These are phyloP conservation scores for Sialis fuliginosa DNA, from an alignment of 2,888 invertebrate genomes.

Conservation along the genomic window DNA sequence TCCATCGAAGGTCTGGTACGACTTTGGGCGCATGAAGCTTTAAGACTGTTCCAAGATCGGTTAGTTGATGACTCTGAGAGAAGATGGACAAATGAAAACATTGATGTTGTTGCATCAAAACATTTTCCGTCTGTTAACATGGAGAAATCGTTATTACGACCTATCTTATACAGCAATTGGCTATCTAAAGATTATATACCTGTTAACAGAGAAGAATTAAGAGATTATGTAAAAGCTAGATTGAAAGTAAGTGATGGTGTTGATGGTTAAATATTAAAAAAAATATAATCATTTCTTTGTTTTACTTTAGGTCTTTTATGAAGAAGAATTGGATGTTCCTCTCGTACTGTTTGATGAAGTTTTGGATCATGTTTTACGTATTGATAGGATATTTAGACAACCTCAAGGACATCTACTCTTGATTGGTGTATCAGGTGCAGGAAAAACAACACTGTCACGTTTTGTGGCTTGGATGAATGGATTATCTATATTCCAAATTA, in stretches of 20 bases:
- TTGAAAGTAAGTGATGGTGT: constrained; percentile 46
- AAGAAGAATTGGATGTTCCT: constrained; percentile 97
- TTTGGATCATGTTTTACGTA: constrained; percentile 94
- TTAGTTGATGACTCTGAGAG: constrained; percentile 89
- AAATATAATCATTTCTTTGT: neutral
- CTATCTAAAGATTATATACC: constrained; percentile 95
- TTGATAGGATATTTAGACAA: constrained; percentile 97
- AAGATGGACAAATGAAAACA: constrained; percentile 95
- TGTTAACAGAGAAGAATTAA: constrained; percentile 82
- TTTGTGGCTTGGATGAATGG: constrained; percentile 99
- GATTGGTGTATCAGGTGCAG: constrained; percentile 97
- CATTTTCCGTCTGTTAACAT: constrained; percentile 63
- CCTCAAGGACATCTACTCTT: constrained; percentile 95
- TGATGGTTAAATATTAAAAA: neutral
- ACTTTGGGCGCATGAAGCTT: constrained; percentile 98
- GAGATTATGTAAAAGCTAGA: constrained; percentile 93
- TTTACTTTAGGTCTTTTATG: constrained; percentile 69
- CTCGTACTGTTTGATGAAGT: constrained; percentile 98
- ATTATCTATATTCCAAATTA: constrained; percentile 95
- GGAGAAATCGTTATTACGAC: constrained; percentile 74
- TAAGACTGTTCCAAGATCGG: constrained; percentile 91
- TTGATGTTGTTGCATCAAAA: constrained; percentile 79
- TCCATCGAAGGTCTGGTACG: constrained; percentile 88
- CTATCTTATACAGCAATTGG: constrained; percentile 98
- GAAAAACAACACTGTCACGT: constrained; percentile 95